These are phyloP conservation scores for Cinclus mexicanus DNA, from an alignment of 2,113 vertebrate species.

Conservation along the genomic window DNA sequence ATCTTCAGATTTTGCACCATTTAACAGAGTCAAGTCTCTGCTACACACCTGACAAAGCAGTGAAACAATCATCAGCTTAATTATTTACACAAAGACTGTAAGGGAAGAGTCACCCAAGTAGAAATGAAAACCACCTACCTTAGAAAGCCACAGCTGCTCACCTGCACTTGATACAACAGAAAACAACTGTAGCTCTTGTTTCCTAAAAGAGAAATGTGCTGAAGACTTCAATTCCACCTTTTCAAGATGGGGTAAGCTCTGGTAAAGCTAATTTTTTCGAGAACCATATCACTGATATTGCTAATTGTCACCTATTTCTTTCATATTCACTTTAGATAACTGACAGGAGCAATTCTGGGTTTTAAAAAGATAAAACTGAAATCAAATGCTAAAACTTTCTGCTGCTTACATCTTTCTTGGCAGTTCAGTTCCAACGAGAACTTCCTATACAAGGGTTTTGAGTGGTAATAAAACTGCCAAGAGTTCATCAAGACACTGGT, in stretches of 20 bases:
- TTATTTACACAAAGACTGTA: neutral
- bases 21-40: neutral
- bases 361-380: neutral
- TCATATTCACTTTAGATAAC: neutral
- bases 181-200: neutral
- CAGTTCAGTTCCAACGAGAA: neutral
- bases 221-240: neutral
- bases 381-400: neutral
- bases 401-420: neutral
- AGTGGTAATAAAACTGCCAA: neutral
- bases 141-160: neutral
- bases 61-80: neutral
- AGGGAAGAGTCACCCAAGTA: neutral
- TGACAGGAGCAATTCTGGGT: neutral
- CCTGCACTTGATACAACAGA: neutral
- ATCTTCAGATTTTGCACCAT: neutral
- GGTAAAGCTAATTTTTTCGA: neutral
- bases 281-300: neutral
- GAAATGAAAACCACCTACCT: neutral
- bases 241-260: neutral
- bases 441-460: fast-evolving
- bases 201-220: neutral
- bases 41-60: neutral
- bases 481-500: neutral
- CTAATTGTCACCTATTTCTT: neutral